A percentile compares a stretch with the other conserved stretches of the same genome.
phyloP scores from a whole-genome alignment of 2,797 vertebrate species.

The Aythya fuligula region DNA sequence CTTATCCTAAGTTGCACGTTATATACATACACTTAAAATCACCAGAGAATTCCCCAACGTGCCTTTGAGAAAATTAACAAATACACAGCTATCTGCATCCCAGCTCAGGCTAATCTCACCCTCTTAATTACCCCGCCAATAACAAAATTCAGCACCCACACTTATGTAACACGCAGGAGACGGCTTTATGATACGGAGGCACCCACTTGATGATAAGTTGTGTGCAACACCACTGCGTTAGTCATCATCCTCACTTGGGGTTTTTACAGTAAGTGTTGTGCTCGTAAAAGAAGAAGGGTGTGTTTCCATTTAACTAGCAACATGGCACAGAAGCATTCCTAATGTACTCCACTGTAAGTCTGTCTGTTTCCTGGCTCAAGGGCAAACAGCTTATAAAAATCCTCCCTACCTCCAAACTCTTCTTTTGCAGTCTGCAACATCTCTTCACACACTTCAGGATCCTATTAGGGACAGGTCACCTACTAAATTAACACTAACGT shows the following conservation, averaged over 20 bases:
- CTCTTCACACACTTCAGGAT: constrained; percentile 2
- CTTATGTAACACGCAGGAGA: background rate
- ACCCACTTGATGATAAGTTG: constrained; percentile 47
- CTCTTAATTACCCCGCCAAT: background rate
- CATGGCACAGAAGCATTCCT: background rate
- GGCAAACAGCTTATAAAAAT: constrained; percentile 23
- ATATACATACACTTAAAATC: rapidly evolving
- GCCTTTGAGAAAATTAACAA: background rate
- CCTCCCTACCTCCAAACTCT: background rate
- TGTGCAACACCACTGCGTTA: background rate
- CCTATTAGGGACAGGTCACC: constrained; percentile 15
- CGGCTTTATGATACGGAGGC: constrained; percentile 28
- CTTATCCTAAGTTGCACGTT: rapidly evolving
- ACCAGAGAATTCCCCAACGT: background rate
- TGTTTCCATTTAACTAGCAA: constrained; percentile 35
- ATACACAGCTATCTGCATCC: background rate
- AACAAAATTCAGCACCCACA: background rate
- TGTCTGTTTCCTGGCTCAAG: constrained; percentile 41
- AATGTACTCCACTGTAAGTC: background rate
- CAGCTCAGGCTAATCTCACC: background rate
- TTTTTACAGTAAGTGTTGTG: background rate
- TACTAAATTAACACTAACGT: background rate
- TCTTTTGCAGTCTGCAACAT: background rate
- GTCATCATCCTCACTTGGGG: background rate
- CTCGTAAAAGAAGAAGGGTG: constrained; percentile 27